Base-by-base conservation (phyloP, 2,797 vertebrate genomes). In the Artibeus jamaicensis region DNA sequence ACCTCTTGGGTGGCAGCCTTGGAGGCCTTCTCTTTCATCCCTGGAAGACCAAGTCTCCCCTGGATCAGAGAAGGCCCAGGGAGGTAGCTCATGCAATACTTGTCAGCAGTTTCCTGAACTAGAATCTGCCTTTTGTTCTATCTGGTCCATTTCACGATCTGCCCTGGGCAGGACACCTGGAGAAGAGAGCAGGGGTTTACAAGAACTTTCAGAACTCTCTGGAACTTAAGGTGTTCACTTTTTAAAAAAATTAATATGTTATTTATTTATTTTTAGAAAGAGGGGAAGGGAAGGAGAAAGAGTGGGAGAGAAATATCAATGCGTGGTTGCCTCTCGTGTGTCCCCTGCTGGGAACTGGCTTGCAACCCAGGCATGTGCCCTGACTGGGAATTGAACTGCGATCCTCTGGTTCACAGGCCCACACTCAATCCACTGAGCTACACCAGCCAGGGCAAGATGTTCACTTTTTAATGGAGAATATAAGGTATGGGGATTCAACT, bases 181-280 rank as follows among this genome's bases (percentile, higher is more conserved):
- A 78, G 76, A 81, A 91, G 32, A 91, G 18, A 93, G 48, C 34
- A 70, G 37, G 59, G 71, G 6, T 91, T 68, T 83, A 6, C 29
- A 90, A 92, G 46, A 87, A 94, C 59, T 90, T 82, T 85, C 37
- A 74, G 21, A 97, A 93, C 78, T 78, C 77, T 97, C 62, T 94
- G 87, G 50, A 95, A 94, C 37, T 86, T 59, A 92, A 57, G 55
- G 8, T n/a, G n/a, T n/a, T n/a, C n/a, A n/a, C n/a, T n/a, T n/a
- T n/a, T n/a, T n/a, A n/a, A n/a, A n/a, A n/a, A n/a, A n/a, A n/a
- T n/a, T n/a, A n/a, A n/a, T n/a, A n/a, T n/a, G n/a, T n/a, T n/a
- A n/a, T n/a, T n/a, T n/a, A n/a, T n/a, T n/a, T n/a, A n/a, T n/a
- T n/a, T n/a, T n/a, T n/a, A n/a, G n/a, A n/a, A n/a, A n/a, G n/a